Conservation (phyloP, 1,140 invertebrate genomes). For the Hirudo medicinalis region DNA sequence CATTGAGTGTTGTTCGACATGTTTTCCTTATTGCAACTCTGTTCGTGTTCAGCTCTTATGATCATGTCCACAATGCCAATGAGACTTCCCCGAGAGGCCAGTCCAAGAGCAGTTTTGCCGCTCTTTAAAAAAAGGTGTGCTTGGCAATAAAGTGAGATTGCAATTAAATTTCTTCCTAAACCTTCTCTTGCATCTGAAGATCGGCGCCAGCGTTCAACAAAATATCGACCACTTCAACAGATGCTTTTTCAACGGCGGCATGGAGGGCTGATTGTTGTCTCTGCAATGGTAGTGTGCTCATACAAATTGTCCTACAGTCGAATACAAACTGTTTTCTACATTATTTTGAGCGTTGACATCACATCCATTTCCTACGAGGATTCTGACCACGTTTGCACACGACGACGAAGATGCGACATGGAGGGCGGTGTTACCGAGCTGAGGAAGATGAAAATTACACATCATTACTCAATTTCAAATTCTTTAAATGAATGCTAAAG, state of each 20-base stretch:
- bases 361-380: constrained; percentile 37
- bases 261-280: constrained; percentile 59
- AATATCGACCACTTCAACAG: constrained; percentile 53
- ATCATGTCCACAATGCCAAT: constrained; percentile 71
- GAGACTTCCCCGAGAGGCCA: constrained; percentile 64
- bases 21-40: constrained; percentile 15
- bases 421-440: constrained; percentile 41
- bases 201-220: constrained; percentile 53
- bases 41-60: constrained; percentile 52
- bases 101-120: constrained; percentile 54
- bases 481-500: no score
- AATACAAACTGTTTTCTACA: constrained; percentile 26
- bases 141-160: constrained; percentile 2
- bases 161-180: constrained; percentile 26
- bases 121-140: constrained; percentile 35
- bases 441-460: neutral
- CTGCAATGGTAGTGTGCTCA: constrained; percentile 31
- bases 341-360: constrained; percentile 40
- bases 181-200: constrained; percentile 53
- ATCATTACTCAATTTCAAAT: no score
- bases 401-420: constrained; percentile 38
- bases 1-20: constrained; percentile 16
- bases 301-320: no score
- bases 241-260: constrained; percentile 58
- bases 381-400: constrained; percentile 33